Evolutionary conservation across 2,797 vertebrate genomes (phyloP).

Genomic region (Hephaestus fuliginosus): DNA sequence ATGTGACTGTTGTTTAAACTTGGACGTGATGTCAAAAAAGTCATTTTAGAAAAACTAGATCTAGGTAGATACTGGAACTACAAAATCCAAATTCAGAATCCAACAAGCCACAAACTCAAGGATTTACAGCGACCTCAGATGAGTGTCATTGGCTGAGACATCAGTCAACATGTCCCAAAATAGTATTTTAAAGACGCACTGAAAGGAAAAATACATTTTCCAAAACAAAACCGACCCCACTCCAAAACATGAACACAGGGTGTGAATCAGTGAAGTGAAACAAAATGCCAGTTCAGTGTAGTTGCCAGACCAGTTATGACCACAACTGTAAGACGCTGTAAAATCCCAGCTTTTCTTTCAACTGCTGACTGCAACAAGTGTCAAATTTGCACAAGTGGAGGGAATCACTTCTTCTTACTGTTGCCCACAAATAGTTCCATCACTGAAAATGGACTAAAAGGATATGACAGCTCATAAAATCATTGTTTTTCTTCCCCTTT

Average conservation of each 20-base stretch:
- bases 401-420: constrained; percentile 57
- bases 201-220: neutral
- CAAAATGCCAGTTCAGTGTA: neutral
- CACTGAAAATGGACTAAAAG: neutral
- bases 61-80: neutral
- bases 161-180: neutral
- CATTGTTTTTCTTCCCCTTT: constrained; percentile 29
- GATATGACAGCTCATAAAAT: constrained; percentile 36
- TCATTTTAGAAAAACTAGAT: neutral
- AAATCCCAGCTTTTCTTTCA: neutral
- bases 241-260: neutral
- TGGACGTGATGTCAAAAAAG: neutral
- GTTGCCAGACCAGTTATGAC: neutral
- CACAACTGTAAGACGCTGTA: neutral
- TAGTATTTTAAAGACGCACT: neutral
- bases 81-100: neutral
- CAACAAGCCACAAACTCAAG: neutral
- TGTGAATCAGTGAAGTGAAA: neutral
- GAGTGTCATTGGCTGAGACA: neutral
- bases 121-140: neutral
- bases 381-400: constrained; percentile 18
- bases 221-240: neutral
- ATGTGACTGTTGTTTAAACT: neutral
- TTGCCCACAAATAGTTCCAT: constrained; percentile 24
- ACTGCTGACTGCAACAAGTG: neutral